phyloP scores from a whole-genome alignment of 2,797 vertebrate genomes.

The Numenius phaeopus region DNA sequence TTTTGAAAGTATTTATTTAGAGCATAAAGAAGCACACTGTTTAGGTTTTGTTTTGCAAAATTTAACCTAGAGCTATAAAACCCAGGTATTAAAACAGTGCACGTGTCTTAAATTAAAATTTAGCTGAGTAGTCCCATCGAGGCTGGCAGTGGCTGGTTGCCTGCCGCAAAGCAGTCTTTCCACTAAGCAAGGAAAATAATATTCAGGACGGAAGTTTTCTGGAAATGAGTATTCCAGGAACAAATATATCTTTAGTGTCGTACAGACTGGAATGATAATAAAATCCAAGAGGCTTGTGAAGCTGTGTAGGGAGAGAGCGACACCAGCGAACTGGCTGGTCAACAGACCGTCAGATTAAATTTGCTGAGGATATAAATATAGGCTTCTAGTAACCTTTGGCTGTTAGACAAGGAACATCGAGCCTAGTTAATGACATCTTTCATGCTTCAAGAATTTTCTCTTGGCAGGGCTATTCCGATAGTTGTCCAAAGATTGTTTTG shows the following conservation, averaged over 20 bases:
- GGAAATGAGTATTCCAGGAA: background rate
- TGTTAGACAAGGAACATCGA: background rate
- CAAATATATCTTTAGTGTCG: background rate
- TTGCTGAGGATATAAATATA: constrained; percentile 36
- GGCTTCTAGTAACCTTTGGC: constrained; percentile 30
- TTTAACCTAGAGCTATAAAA: background rate
- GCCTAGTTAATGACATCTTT: constrained; percentile 12
- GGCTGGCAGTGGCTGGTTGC: background rate
- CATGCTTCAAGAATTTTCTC: constrained; percentile 34
- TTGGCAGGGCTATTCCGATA: background rate
- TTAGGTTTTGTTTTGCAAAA: background rate
- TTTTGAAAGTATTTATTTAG: background rate
- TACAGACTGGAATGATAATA: background rate
- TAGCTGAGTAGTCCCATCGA: background rate
- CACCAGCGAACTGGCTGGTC: background rate
- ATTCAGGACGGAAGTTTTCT: background rate
- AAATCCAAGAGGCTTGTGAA: background rate
- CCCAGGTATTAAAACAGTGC: background rate
- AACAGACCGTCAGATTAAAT: background rate
- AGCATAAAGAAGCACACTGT: background rate
- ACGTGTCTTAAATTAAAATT: background rate
- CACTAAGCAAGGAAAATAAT: background rate
- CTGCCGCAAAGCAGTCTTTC: background rate
- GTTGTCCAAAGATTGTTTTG: background rate
- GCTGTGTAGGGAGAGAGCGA: background rate